Conservation (phyloP, 2,113 vertebrate genomes). For the Beaufortia kweichowensis region DNA sequence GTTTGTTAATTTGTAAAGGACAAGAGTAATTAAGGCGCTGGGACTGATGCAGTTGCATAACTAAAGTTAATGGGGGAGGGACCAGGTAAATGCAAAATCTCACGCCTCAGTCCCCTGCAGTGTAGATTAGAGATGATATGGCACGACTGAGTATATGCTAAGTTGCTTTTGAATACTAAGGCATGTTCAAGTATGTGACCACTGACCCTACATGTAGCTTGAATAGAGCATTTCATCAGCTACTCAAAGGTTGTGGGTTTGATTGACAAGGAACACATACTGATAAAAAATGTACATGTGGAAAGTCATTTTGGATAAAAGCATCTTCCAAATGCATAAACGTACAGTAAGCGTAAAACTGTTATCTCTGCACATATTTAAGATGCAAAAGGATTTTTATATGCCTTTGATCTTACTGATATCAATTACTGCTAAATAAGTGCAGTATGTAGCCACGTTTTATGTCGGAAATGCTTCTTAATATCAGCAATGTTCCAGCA, state of each 20-base stretch:
- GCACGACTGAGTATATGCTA: conserved; percentile 18
- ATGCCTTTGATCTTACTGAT: conserved; percentile 3
- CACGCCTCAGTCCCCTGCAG: background rate
- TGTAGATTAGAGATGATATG: conserved; percentile 35
- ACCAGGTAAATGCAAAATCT: conserved; percentile 39
- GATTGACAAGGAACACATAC: too few species aligned
- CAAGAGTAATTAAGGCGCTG: conserved; percentile 50
- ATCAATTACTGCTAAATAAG: conserved; percentile 10
- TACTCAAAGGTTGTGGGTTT: too few species aligned
- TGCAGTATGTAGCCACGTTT: background rate
- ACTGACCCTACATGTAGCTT: too few species aligned
- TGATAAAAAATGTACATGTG: too few species aligned
- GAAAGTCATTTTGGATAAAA: too few species aligned
- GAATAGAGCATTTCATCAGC: too few species aligned
- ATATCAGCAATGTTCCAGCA: conserved; percentile 9
- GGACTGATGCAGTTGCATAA: conserved; percentile 44
- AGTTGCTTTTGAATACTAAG: conserved; percentile 21
- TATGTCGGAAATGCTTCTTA: background rate
- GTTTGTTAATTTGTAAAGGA: conserved; percentile 61
- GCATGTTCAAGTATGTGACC: conserved; percentile 2
- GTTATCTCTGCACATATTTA: background rate
- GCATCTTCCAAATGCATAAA: too few species aligned
- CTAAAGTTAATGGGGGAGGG: conserved; percentile 41
- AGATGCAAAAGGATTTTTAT: background rate
- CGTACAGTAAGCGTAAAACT: background rate